phyloP scores from a whole-genome alignment of 2,888 invertebrate genomes.

The Anoplius nigerrimus region DNA sequence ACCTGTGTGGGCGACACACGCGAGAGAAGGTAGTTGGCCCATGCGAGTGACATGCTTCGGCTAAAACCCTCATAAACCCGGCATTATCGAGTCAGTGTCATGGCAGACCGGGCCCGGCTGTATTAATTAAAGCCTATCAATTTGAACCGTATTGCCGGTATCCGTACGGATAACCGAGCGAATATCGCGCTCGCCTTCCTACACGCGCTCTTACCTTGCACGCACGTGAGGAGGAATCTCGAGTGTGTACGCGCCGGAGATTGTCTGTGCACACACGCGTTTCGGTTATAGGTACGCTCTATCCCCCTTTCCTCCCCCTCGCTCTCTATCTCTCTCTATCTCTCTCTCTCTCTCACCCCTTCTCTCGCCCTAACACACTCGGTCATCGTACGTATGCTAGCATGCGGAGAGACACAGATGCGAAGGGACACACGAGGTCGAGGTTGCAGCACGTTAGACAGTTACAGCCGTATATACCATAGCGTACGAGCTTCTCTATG shows the following conservation, averaged over 20 bases:
- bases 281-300: slow-evolving; percentile 16
- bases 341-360: too few relatives aligned
- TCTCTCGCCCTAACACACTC: slow-evolving; percentile 2
- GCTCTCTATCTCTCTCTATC: too few relatives aligned
- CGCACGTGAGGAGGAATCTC: not conserved
- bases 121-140: slow-evolving; percentile 69
- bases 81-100: slow-evolving; percentile 67
- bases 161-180: slow-evolving; percentile 36
- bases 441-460: slow-evolving; percentile 34
- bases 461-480: slow-evolving; percentile 21
- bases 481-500: slow-evolving; percentile 32
- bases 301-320: too few relatives aligned
- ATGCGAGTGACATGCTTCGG: slow-evolving; percentile 61
- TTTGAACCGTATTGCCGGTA: slow-evolving; percentile 58
- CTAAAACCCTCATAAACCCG: slow-evolving; percentile 67
- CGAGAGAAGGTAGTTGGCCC: slow-evolving; percentile 53
- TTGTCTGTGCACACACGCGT: slow-evolving; percentile 23
- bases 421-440: not conserved
- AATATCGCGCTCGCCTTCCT: slow-evolving; percentile 38
- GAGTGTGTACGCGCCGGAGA: not conserved
- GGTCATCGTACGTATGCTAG: not conserved
- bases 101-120: slow-evolving; percentile 51
- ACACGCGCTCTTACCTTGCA: not conserved
- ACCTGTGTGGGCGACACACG: slow-evolving; percentile 27
- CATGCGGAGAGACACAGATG: not conserved